Evolutionary conservation across 2,113 vertebrate genomes (phyloP).

Genomic region (Tenrec ecaudatus): DNA sequence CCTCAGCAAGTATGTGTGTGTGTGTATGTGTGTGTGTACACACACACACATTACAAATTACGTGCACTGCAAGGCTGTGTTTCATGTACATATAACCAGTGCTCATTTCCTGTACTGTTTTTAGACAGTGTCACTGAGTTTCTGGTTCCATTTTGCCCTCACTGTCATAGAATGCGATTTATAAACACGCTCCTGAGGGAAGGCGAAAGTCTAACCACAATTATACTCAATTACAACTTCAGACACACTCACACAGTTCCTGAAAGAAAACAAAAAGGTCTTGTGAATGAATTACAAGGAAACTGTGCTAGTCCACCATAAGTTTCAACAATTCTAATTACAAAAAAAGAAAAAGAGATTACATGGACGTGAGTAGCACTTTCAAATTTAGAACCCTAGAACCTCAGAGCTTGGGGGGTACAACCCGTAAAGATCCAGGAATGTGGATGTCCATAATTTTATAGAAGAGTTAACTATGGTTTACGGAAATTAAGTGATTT

Average conservation of each 20-base stretch:
- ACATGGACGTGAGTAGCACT: background rate
- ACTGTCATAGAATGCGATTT: slow-evolving; percentile 58
- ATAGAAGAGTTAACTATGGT: background rate
- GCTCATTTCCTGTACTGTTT: background rate
- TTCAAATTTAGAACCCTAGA: background rate
- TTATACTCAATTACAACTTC: slow-evolving; percentile 70
- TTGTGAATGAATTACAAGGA: slow-evolving; percentile 44
- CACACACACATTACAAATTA: slow-evolving; percentile 4
- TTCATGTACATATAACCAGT: slow-evolving; percentile 60
- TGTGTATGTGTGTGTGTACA: too few relatives aligned
- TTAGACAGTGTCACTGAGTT: slow-evolving; percentile 55
- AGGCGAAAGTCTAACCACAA: slow-evolving; percentile 31
- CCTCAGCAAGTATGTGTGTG: too few relatives aligned
- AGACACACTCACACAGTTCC: slow-evolving; percentile 56
- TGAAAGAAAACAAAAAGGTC: slow-evolving; percentile 65
- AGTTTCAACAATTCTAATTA: background rate
- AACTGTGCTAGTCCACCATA: background rate
- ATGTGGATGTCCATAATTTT: background rate
- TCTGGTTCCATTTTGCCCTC: slow-evolving; percentile 54
- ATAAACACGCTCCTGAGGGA: slow-evolving; percentile 75
- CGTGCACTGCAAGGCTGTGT: slow-evolving; percentile 46
- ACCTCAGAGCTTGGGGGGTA: slow-evolving; percentile 10
- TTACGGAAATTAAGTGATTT: background rate
- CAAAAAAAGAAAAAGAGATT: too few relatives aligned
- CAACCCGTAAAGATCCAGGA: background rate